Conservation (phyloP, 2,797 vertebrate genomes). For the Triplophysa bombifrons region DNA sequence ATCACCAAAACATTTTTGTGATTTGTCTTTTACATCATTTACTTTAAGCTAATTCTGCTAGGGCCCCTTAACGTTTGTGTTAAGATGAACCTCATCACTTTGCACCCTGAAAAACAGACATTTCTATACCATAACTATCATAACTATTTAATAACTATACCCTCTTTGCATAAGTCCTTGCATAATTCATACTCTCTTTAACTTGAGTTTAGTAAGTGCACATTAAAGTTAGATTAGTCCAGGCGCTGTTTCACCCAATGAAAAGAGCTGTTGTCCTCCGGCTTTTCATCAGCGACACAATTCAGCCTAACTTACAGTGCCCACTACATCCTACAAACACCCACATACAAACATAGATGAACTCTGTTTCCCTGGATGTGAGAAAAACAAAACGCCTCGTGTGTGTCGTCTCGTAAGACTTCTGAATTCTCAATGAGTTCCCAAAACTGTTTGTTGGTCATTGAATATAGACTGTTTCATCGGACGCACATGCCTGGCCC, state of each 20-base stretch:
- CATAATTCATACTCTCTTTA: background rate
- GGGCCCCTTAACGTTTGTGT: background rate
- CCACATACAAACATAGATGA: background rate
- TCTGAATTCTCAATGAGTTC: no score
- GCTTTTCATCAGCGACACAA: constrained; percentile 10
- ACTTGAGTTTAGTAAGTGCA: constrained; percentile 21
- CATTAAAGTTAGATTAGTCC: constrained; percentile 39
- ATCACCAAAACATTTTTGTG: background rate
- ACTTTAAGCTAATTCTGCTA: background rate
- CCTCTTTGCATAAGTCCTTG: background rate
- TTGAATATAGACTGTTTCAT: no score
- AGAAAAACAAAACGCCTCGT: constrained; percentile 1
- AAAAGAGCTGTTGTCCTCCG: constrained; percentile 45
- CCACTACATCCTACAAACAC: constrained; percentile 14
- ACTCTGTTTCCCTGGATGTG: constrained; percentile 1
- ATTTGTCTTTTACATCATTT: background rate
- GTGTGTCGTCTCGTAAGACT: background rate
- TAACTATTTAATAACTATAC: background rate
- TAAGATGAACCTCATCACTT: no score
- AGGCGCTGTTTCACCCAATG: constrained; percentile 21
- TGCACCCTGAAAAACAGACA: background rate
- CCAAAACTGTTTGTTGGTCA: no score
- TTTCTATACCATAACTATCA: background rate
- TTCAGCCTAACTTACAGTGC: constrained; percentile 17
- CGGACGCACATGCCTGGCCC: no score